Base-by-base conservation (phyloP, 2,797 vertebrate genomes). In the Discoglossus pictus region DNA sequence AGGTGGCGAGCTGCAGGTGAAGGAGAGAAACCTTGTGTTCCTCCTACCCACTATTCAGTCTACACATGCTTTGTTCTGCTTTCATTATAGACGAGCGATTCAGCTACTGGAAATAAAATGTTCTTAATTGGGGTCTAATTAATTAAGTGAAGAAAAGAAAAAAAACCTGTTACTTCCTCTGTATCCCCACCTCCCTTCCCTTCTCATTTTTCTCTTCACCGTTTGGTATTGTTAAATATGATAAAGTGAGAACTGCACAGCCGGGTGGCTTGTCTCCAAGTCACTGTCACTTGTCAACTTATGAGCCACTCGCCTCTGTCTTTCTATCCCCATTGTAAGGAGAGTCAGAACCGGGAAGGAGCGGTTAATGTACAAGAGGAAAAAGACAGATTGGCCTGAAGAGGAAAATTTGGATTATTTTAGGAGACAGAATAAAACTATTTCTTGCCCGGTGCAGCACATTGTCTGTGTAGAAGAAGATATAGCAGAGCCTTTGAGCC, bases 241-340 rank as follows among this genome's bases (percentile, higher is more conserved):
- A 71, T 63, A 63, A 64, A 58, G 44, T 50, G 55, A 51, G 48
- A 55, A 70, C 24, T 27, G 53, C 52, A 23, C 6, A 64, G 68
- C 38, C 44, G 40, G 18, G 44, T 71, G 60, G 60, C 60, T 36
- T 23, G 24, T 50, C 61, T 71, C 60, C 59, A 51, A 63, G 60
- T 51, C 44, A 58, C 68, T 64, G 68, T 70, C 67, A 63, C 53
- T 56, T 70, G 67, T 64, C 68, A 71, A 51, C 42, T 54, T 35
- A 48, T 21, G 40, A 71, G 52, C 60, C 52, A 50, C 31, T 52
- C 61, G 51, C 61, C 52, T 70, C 35, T 56, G 51, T 53, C 59
- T 62, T 56, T 43, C 53, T 23, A 6, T 35, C 34, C 24, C 35
- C 12, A 63, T 70, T 63, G 60, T 42, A 43, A 58, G 15, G 40